These are phyloP conservation scores for Baccha elongata DNA, from an alignment of 2,888 invertebrate genomes.

Conservation along the genomic window DNA sequence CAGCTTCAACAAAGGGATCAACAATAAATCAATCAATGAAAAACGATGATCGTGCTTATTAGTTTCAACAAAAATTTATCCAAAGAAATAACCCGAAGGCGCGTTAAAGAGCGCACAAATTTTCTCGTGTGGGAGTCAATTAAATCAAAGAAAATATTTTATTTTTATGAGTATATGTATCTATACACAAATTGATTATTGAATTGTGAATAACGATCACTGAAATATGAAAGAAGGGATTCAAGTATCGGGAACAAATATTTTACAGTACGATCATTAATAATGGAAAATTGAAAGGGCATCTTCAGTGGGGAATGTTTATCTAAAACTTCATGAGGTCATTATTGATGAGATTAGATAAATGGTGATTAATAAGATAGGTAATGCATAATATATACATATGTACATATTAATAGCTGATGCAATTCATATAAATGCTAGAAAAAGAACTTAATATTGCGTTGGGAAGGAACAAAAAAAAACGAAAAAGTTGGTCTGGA, in stretches of 20 bases:
- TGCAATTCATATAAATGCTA: no score
- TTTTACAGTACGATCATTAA: conserved; percentile 57
- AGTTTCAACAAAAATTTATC: conserved; percentile 53
- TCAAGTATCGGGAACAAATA: conserved; percentile 19
- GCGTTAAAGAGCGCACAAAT: conserved; percentile 20
- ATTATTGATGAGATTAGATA: not conserved
- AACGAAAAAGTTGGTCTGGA: no score
- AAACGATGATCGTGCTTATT: conserved; percentile 71
- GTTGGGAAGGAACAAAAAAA: no score
- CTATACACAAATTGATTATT: conserved; percentile 62
- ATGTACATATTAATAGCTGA: no score
- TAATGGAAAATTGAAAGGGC: conserved; percentile 26
- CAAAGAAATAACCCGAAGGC: not conserved
- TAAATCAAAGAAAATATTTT: conserved; percentile 45
- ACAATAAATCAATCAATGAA: conserved; percentile 73
- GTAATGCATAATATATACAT: no score
- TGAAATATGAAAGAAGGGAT: not conserved
- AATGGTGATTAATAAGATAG: no score
- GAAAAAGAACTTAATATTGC: no score
- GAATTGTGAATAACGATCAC: conserved; percentile 40
- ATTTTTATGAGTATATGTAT: not conserved
- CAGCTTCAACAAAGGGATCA: conserved; percentile 43
- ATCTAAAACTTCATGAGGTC: conserved; percentile 50
- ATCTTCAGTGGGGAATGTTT: conserved; percentile 38
- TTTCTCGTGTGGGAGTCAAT: conserved; percentile 51